Percentiles rank a stretch among this genome's conserved stretches.
phyloP scores from a whole-genome alignment of 2,888 invertebrate species.

The Ectropis crepuscularia region DNA sequence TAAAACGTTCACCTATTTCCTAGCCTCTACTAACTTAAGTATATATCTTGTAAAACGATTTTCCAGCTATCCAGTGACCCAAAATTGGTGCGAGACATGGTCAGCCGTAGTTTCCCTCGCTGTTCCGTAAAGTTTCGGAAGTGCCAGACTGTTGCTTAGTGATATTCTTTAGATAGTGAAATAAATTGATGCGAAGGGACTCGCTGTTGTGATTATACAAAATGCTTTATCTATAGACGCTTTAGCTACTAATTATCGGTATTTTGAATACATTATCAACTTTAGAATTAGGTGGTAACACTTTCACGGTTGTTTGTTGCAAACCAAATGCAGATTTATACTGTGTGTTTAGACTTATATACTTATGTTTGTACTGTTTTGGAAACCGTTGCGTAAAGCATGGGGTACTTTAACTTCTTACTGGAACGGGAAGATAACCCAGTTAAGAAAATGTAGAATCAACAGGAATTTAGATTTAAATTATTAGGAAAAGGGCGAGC shows the following conservation, averaged over 20 bases:
- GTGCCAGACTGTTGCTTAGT: slow-evolving; percentile 81
- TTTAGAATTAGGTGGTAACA: slow-evolving; percentile 42
- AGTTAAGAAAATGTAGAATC: too few species aligned
- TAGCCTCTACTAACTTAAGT: not conserved
- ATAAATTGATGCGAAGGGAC: slow-evolving; percentile 62
- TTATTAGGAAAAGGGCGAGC: too few species aligned
- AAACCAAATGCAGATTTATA: slow-evolving; percentile 71
- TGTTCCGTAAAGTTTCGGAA: slow-evolving; percentile 82
- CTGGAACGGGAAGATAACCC: too few species aligned
- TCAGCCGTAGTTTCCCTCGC: slow-evolving; percentile 81
- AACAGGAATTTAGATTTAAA: too few species aligned
- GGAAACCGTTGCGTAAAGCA: too few species aligned
- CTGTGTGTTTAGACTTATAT: slow-evolving; percentile 57
- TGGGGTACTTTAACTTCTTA: too few species aligned
- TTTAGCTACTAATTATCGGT: slow-evolving; percentile 77
- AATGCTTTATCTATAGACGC: slow-evolving; percentile 82
- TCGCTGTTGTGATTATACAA: slow-evolving; percentile 81
- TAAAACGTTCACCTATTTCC: not conserved
- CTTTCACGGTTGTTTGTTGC: slow-evolving; percentile 52
- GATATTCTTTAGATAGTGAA: slow-evolving; percentile 81
- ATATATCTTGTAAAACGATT: slow-evolving; percentile 64
- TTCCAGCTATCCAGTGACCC: slow-evolving; percentile 64
- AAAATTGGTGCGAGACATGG: slow-evolving; percentile 74
- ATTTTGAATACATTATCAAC: slow-evolving; percentile 77
- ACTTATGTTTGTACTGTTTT: not conserved